phyloP scores from a whole-genome alignment of 2,797 vertebrate genomes.

The Gymnocypris eckloni region DNA sequence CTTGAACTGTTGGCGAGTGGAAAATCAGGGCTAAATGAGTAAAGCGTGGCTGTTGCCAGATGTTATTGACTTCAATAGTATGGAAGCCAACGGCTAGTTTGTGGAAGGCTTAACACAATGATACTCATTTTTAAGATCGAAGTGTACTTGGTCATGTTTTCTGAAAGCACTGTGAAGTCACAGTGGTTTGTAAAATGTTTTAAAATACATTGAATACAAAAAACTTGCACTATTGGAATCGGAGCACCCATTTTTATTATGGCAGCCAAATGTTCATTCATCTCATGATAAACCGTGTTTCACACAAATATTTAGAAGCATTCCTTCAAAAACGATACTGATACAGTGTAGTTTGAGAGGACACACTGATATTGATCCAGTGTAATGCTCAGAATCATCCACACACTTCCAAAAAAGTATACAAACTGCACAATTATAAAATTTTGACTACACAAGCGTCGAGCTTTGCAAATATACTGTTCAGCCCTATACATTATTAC shows the following conservation, averaged over 20 bases:
- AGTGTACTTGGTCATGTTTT: neutral
- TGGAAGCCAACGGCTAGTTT: too few relatives aligned
- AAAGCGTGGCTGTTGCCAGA: too few relatives aligned
- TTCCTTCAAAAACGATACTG: constrained; percentile 24
- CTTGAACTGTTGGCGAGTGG: too few relatives aligned
- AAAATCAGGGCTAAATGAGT: too few relatives aligned
- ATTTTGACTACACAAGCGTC: neutral
- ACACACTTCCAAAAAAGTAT: neutral
- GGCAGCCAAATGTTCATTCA: neutral
- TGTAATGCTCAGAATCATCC: neutral
- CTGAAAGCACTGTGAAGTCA: neutral
- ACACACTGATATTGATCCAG: neutral
- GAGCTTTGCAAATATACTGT: neutral
- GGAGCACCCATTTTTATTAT: constrained; percentile 9
- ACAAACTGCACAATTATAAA: neutral
- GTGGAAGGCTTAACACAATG: neutral
- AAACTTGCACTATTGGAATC: neutral
- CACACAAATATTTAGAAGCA: neutral
- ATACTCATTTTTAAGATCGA: neutral
- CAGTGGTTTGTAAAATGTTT: neutral
- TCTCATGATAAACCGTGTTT: neutral
- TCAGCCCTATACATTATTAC: neutral
- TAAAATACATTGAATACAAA: constrained; percentile 36
- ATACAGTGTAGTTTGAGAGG: neutral
- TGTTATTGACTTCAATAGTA: neutral